Evolutionary conservation across 2,113 vertebrate genomes (phyloP), one percentile per base, ranked within the genome.

Genomic region (Propithecus coquereli): DNA sequence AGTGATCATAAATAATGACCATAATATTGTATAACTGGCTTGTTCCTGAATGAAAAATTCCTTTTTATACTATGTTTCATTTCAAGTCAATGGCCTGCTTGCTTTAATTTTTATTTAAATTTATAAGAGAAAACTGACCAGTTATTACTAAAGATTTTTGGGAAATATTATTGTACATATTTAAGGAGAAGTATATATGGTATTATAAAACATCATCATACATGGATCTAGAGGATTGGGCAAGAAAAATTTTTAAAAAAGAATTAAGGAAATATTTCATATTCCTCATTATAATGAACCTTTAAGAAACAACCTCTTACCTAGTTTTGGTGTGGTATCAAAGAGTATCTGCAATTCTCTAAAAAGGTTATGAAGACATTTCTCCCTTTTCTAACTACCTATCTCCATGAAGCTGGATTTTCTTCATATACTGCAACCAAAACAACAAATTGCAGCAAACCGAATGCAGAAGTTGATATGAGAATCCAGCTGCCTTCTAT

Each of bases 101-200:
- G 30, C 6, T 85, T 90, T 90, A 63, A 80, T 79, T 94, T 84
- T 66, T 68, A 65, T 54, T 94, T 87, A 68, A 80, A 88, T 65
- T 54, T 92, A 22, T 54, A 92, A 87, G 47, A 96, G 70, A 54
- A 88, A 90, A 92, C 2, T 54, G 76, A 84, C 43, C 32, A 81
- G 16, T 70, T 74, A 71, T 52, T 87, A 68, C 70, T 32, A 94
- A 93, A 91, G 57, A 82, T 40, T 87, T 11, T 74, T 59, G 40
- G 34, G 68, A 82, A 90, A 50, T 37, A 34, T 10, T 73, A 74
- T 34, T 84, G 3, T 63, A 86, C 81, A 45, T 81, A 71, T 37
- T 91, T 96, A 92, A 86, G 25, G 34, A 14, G 17, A 40, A 10
- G 6, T 73, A 12, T 73, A 61, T 65, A 47, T 63, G 27, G 61